A percentile compares a stretch with the other conserved stretches of the same genome.
Evolutionary conservation across 2,113 vertebrate genomes (phyloP).

Genomic region (Amphiprion ocellaris): DNA sequence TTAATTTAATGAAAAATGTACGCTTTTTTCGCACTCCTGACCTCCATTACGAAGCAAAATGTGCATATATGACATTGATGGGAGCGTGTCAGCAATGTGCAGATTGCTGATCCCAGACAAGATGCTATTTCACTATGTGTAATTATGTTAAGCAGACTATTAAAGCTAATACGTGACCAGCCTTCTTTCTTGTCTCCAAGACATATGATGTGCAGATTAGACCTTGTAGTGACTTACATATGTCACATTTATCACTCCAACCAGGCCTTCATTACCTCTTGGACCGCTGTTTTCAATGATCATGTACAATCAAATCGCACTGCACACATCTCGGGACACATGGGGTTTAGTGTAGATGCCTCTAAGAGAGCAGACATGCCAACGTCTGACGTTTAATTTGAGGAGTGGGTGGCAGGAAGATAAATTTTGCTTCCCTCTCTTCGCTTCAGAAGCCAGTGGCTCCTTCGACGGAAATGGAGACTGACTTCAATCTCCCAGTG

Average conservation of each 20-base stretch:
- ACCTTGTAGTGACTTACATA: not conserved
- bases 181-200: constrained; percentile 1
- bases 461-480: constrained; percentile 24
- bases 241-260: constrained; percentile 32
- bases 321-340: constrained; percentile 7
- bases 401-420: constrained; percentile 42
- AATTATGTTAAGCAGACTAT: constrained; percentile 31
- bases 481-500: constrained; percentile 17
- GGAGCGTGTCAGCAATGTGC: constrained; percentile 2
- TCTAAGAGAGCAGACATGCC: constrained; percentile 13
- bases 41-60: constrained; percentile 21
- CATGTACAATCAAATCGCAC: constrained; percentile 35
- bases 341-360: not conserved
- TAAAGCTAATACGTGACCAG: constrained; percentile 16
- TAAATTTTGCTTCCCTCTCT: constrained; percentile 27
- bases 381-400: constrained; percentile 42
- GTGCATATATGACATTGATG: constrained; percentile 3
- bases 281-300: constrained; percentile 1
- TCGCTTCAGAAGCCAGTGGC: constrained; percentile 39
- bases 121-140: not conserved
- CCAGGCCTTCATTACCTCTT: constrained; percentile 23
- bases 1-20: constrained; percentile 23
- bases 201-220: constrained; percentile 1
- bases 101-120: constrained; percentile 2
- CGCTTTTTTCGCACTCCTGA: constrained; percentile 3